Percentiles rank a stretch among this genome's conserved stretches.
Conservation (phyloP, 2,888 invertebrate genomes). For the Urechis unicinctus region DNA sequence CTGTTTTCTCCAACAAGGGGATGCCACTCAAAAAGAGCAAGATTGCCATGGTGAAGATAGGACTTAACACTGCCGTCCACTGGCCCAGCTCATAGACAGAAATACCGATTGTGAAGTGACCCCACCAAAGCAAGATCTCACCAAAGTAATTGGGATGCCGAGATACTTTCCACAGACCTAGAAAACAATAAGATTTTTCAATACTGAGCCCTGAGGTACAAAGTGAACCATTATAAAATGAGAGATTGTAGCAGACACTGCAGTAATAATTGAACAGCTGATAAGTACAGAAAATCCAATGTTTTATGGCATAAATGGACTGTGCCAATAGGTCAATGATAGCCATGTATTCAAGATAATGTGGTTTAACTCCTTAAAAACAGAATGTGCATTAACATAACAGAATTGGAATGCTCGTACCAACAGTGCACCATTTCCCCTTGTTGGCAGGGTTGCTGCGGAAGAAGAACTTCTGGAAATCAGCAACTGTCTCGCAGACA, state of each 20-base stretch:
- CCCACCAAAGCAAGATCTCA: conserved; percentile 90
- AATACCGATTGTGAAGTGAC: conserved; percentile 80
- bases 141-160: conserved; percentile 93
- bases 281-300: too few species aligned
- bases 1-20: conserved; percentile 76
- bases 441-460: conserved; percentile 80
- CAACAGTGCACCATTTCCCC: conserved; percentile 73
- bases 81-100: conserved; percentile 76
- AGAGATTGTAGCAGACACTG: too few species aligned
- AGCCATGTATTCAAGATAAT: too few species aligned
- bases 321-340: too few species aligned
- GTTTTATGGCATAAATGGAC: too few species aligned
- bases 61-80: conserved; percentile 80
- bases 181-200: too few species aligned
- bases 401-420: neutral
- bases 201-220: too few species aligned
- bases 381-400: too few species aligned
- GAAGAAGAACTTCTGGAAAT: conserved; percentile 86
- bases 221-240: too few species aligned
- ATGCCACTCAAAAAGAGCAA: conserved; percentile 86
- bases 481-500: conserved; percentile 74
- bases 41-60: conserved; percentile 78
- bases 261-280: too few species aligned
- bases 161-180: conserved; percentile 71
- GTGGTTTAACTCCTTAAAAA: too few species aligned